Base-by-base conservation (phyloP, 2,797 vertebrate genomes). In the Rhynchotus rufescens region DNA sequence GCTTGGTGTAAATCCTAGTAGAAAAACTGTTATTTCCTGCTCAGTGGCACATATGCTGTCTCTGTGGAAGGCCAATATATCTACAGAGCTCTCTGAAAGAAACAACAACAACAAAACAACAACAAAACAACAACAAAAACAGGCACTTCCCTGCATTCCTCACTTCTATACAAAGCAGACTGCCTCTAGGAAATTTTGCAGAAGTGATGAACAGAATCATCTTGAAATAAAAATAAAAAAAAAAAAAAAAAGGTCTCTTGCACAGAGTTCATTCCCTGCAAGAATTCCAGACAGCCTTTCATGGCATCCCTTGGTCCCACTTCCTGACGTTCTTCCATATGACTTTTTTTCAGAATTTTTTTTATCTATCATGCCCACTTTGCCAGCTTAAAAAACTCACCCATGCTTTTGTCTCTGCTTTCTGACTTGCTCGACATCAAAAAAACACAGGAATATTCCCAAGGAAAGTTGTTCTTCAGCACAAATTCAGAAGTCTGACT, bases 1-100 rank as follows among this genome's bases (percentile, higher is more conserved):
- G 16, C 86, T 90, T 64, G 44, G 64, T 38, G 16, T 44, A 79
- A 95, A 91, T 74, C 74, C 26, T 74, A 91, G 34, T 8, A 92
- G 68, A 82, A 77, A 82, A 77, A 36, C 52, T 80, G 16, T 49
- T 82, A 54, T 28, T 32, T 71, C 13, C 56, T 86, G 54, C 40
- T 81, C 30, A 26, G 30, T 5, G 51, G 56, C 56, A 22, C 26
- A 14, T 36, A 23, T 47, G 17, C 34, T 76, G 26, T 86, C 25
- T 86, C 57, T 89, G 40, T 32, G 86, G 26, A 23, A 86, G 4
- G 25, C 15, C 3, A 34, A 20, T 36, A 4, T 5, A 60, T 56
- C 67, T 76, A 3, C 47, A 67, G 56, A 88, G 51, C 25, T 78
- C 42, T 66, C 44, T 62, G 77, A 74, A 72, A 84, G 20, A 77